Base-by-base conservation (phyloP, 2,888 invertebrate species). In the Myopa testacea region DNA sequence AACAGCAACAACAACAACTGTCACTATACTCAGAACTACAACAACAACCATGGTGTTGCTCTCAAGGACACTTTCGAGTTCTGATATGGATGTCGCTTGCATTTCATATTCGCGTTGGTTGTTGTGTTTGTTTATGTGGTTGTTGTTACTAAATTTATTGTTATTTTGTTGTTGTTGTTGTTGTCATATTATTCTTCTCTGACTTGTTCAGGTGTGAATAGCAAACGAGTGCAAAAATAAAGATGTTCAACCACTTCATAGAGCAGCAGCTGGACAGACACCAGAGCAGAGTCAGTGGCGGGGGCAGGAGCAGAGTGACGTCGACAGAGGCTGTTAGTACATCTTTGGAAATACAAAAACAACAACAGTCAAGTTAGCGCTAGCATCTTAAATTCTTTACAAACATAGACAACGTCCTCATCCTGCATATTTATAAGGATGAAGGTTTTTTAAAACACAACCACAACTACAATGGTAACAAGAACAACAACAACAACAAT, bases 21-120 rank as follows among this genome's bases (percentile, higher is more conserved):
- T 26, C 26, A 26, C 26, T 26, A 26, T 26, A 26, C 26, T 26
- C 26, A 80, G 80, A 80, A 81, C 79, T 80, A 81, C 80, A 80
- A 80, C 79, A 81, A 81, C 80, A 80, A 80, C 26, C 45, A 8
- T 45, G 45, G 2, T 45, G 80, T 80, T 71, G 55, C 58, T 55
- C 80, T 81, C 82, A 82, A 82, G 82, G 82, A 82, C 82, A 81
- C 77, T 72, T 72, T 7, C 45, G 45, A 55, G 38, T 37, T 79
- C n/a, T 55, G 55, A 4, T 16, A n/a, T 55, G 5, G 26, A 4
- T 55, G 2, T 55, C 55, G 75, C 80, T 80, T 81, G 80, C 79
- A 80, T 80, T 80, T 79, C 79, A 79, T 78, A 78, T 38, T n/a
- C 72, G 19, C 26, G 69, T 26, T 26, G 26, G 26, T 72, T 58